These are phyloP conservation scores for Ornithoptera alexandrae DNA, from an alignment of 2,888 invertebrate genomes.

Conservation along the genomic window DNA sequence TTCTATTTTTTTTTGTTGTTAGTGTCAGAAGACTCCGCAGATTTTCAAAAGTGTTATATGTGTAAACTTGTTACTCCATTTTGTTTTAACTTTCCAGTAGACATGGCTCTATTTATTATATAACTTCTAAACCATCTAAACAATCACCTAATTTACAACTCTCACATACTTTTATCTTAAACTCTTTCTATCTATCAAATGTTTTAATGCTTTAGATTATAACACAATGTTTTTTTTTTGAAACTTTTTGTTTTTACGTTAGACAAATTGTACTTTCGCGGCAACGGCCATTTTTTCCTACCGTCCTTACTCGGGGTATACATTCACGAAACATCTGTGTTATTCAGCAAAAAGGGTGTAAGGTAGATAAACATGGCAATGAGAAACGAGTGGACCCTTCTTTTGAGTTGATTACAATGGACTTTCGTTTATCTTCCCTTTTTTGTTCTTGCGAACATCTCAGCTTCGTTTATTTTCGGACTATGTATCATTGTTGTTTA, in stretches of 20 bases:
- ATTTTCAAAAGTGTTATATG: too few species aligned
- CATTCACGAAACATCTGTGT: slow-evolving; percentile 18
- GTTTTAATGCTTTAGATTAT: background rate
- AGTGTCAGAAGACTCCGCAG: too few species aligned
- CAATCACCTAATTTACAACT: too few species aligned
- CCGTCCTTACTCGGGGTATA: slow-evolving; percentile 1
- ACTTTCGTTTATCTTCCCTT: slow-evolving; percentile 20
- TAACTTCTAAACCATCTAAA: too few species aligned
- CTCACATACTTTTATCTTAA: too few species aligned
- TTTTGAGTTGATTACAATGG: slow-evolving; percentile 27
- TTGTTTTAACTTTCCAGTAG: too few species aligned
- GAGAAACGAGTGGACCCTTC: slow-evolving; percentile 27
- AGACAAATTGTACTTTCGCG: background rate
- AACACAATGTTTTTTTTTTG: background rate
- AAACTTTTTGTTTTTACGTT: background rate
- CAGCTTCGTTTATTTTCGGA: slow-evolving; percentile 3
- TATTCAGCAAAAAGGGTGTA: slow-evolving; percentile 17
- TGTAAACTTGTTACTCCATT: too few species aligned
- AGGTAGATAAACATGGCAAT: slow-evolving; percentile 27
- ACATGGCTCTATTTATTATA: too few species aligned
- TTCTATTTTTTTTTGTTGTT: too few species aligned
- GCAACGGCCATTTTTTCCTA: background rate
- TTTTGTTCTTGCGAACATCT: slow-evolving; percentile 17
- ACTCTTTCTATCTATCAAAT: too few species aligned
- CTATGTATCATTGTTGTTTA: slow-evolving; percentile 3